These are phyloP conservation scores for Rhinoptilus africanus DNA, from an alignment of 2,113 vertebrate genomes.

Conservation along the genomic window DNA sequence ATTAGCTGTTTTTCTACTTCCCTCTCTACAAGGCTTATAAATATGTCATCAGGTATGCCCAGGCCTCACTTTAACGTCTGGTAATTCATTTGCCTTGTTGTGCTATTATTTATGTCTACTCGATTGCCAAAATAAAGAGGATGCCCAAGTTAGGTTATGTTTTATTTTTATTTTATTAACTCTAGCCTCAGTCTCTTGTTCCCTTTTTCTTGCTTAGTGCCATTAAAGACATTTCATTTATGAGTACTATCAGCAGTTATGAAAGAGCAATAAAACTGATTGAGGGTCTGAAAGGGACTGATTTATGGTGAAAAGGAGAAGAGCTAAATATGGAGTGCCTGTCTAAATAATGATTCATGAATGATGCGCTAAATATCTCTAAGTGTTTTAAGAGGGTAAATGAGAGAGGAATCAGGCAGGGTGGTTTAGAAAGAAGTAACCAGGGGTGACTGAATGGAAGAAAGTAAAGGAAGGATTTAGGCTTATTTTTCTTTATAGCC, in stretches of 20 bases:
- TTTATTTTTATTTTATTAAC: conserved; percentile 45
- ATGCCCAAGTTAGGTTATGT: background rate
- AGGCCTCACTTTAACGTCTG: background rate
- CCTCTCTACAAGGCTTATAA: background rate
- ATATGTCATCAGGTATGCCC: background rate
- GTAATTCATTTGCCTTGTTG: background rate
- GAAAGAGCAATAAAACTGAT: conserved; percentile 54
- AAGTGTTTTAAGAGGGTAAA: conserved; percentile 12
- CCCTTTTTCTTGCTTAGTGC: conserved; percentile 18
- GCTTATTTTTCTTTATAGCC: background rate
- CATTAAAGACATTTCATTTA: conserved; percentile 38
- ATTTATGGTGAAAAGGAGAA: conserved; percentile 46
- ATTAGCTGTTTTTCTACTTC: background rate
- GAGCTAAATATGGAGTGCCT: conserved; percentile 21
- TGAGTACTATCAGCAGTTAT: conserved; percentile 30
- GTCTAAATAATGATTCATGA: conserved; percentile 42
- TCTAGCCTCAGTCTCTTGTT: background rate
- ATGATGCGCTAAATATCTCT: background rate
- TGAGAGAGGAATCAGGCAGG: background rate
- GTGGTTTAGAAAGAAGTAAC: background rate
- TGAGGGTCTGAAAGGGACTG: background rate
- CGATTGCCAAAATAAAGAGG: conserved; percentile 6
- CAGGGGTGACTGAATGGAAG: background rate
- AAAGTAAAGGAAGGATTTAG: background rate
- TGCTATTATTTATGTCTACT: conserved; percentile 25